A percentile compares a stretch with the other conserved stretches of the same genome.
Evolutionary conservation across 2,113 vertebrate genomes (phyloP).

Genomic region (Mugil cephalus): DNA sequence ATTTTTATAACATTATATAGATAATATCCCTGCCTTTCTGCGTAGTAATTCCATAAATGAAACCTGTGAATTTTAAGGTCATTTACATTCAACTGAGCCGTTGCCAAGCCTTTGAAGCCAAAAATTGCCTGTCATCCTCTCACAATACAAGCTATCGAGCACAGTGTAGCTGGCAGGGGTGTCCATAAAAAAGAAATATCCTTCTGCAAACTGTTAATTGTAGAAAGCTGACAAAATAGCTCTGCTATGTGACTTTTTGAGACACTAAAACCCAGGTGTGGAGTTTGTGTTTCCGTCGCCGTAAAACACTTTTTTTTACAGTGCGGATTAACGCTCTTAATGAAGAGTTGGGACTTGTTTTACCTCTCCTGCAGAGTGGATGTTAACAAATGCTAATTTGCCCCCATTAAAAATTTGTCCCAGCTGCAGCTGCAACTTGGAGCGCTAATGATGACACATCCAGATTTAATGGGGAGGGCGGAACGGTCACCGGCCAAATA

Average conservation of each 20-base stretch:
- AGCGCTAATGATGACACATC: conserved; percentile 69
- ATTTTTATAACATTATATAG: conserved; percentile 44
- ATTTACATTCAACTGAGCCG: conserved; percentile 73
- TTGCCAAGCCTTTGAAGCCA: conserved; percentile 72
- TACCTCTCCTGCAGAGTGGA: conserved; percentile 58
- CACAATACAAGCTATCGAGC: conserved; percentile 62
- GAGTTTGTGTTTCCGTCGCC: conserved; percentile 32
- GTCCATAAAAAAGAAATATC: conserved; percentile 69
- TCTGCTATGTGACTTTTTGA: conserved; percentile 14
- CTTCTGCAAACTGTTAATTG: conserved; percentile 72
- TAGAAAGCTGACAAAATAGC: conserved; percentile 45
- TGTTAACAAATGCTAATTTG: conserved; percentile 77
- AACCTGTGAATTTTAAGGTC: conserved; percentile 60
- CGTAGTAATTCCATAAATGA: conserved; percentile 54
- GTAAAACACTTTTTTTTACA: conserved; percentile 41
- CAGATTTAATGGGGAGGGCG: conserved; percentile 64
- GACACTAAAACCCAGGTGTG: conserved; percentile 8
- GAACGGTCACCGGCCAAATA: conserved; percentile 44
- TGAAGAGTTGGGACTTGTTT: conserved; percentile 64
- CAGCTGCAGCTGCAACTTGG: conserved; percentile 66
- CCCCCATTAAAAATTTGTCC: conserved; percentile 71
- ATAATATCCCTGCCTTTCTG: conserved; percentile 50
- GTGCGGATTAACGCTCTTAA: conserved; percentile 59
- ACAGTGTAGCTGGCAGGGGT: conserved; percentile 21
- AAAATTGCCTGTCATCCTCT: conserved; percentile 71